phyloP scores from a whole-genome alignment of 1,140 invertebrate species.

The Caenorhabditis elegans region WBcel235 BX284602.5:5578001-5578500 shows the following conservation, averaged over 20 bases:
- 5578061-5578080: slow-evolving; percentile 10
- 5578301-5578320: slow-evolving; percentile 27
- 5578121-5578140: not conserved
- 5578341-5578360: too few species aligned
- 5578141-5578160: slow-evolving; percentile 30
- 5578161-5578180: slow-evolving; percentile 29
- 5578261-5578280: slow-evolving; percentile 12
- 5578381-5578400: slow-evolving; percentile 30
- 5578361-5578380: slow-evolving; percentile 22
- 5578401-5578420: slow-evolving; percentile 4
- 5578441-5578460: not conserved
- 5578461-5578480: not conserved
- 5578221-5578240: not conserved
- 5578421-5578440: not conserved
- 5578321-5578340: slow-evolving; percentile 21
- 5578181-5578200: not conserved
- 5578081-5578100: not conserved
- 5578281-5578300: not conserved
- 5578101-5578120: not conserved
- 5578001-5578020: too few species aligned
- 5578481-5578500: too few species aligned
- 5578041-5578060: not conserved
- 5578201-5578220: not conserved
- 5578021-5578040: slow-evolving; percentile 1
- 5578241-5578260: not conserved